phyloP scores from a whole-genome alignment of 2,113 vertebrate genomes.

The Dinomys branickii region DNA sequence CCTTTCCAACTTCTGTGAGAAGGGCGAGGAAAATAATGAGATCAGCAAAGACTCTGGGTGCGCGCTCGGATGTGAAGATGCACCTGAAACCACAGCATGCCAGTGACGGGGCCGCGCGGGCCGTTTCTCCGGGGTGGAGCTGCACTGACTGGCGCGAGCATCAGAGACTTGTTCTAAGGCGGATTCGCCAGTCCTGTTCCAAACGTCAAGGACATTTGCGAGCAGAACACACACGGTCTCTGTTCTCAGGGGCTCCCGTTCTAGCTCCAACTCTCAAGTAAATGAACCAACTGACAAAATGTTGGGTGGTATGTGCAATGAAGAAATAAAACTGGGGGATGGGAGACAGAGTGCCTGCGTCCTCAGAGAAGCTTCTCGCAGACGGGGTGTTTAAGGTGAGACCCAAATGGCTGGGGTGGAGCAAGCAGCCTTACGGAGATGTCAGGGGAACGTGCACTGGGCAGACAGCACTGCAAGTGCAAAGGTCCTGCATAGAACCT shows the following conservation, averaged over 20 bases:
- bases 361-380: not conserved
- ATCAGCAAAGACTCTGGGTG: not conserved
- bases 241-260: not conserved
- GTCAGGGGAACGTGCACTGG: not conserved
- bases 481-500: not conserved
- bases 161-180: not conserved
- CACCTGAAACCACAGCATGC: not conserved
- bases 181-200: not conserved
- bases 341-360: not conserved
- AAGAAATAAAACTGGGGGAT: not conserved
- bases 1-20: slow-evolving; percentile 37
- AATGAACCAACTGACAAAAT: not conserved
- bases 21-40: slow-evolving; percentile 2
- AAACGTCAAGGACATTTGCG: not conserved
- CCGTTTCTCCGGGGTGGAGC: not conserved
- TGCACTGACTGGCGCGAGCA: not conserved
- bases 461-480: not conserved
- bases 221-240: not conserved
- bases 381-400: not conserved
- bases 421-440: not conserved
- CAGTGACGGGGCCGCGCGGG: not conserved
- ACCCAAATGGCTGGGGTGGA: not conserved
- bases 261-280: not conserved
- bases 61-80: not conserved
- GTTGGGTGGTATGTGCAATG: not conserved